These are phyloP conservation scores for Chaetorhynchus papuensis DNA, from an alignment of 2,113 vertebrate genomes.

Conservation along the genomic window DNA sequence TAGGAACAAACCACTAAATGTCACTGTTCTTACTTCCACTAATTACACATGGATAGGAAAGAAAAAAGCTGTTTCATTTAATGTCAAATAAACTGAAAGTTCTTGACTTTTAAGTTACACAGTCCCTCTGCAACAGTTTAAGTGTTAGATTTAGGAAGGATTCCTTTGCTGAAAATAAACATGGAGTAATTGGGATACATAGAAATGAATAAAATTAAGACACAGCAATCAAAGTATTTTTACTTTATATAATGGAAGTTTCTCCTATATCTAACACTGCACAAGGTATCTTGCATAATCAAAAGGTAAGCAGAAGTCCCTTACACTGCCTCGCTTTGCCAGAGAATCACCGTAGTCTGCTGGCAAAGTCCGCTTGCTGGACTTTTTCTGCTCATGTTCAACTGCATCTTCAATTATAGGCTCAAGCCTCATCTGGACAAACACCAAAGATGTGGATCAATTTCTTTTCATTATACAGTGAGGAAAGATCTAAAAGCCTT, in stretches of 20 bases:
- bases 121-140: conserved; percentile 60
- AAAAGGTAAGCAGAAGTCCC: conserved; percentile 80
- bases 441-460: conserved; percentile 86
- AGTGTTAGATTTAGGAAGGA: conserved; percentile 86
- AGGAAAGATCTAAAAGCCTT: conserved; percentile 75
- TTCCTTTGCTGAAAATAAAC: conserved; percentile 72
- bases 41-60: not conserved
- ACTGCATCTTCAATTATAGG: conserved; percentile 97
- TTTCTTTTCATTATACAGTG: conserved; percentile 80
- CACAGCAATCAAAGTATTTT: conserved; percentile 53
- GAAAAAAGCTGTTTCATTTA: conserved; percentile 31
- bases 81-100: not conserved
- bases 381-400: conserved; percentile 99
- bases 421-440: conserved; percentile 94
- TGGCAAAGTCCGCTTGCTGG: conserved; percentile 98
- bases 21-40: conserved; percentile 7
- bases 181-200: conserved; percentile 61
- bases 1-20: not conserved
- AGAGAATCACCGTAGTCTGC: conserved; percentile 98
- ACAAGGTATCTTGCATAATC: conserved; percentile 79
- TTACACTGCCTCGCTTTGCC: conserved; percentile 99
- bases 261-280: conserved; percentile 84
- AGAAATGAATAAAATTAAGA: conserved; percentile 62
- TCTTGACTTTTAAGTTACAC: conserved; percentile 28
- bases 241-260: conserved; percentile 54